A percentile compares a stretch with the other conserved stretches of the same genome.
Conservation (phyloP, 2,797 vertebrate genomes). For the Sebastes vulpes region DNA sequence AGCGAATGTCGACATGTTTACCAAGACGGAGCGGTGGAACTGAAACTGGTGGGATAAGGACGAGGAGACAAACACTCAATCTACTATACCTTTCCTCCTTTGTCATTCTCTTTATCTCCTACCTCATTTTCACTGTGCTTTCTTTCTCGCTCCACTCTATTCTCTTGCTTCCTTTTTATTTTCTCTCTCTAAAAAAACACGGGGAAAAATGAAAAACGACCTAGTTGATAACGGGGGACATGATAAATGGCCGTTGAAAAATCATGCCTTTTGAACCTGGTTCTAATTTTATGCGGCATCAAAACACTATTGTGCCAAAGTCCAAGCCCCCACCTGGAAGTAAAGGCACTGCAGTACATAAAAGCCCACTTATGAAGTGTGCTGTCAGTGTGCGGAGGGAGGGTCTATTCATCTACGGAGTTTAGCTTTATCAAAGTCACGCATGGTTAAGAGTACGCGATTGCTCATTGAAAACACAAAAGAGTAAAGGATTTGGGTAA, state of each 20-base stretch:
- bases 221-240: constrained; percentile 27
- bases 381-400: constrained; percentile 25
- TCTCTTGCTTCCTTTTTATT: neutral
- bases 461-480: constrained; percentile 62
- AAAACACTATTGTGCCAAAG: constrained; percentile 48
- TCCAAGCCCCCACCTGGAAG: constrained; percentile 13
- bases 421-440: constrained; percentile 74
- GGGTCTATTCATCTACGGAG: constrained; percentile 56
- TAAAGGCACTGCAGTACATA: constrained; percentile 23
- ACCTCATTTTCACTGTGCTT: neutral
- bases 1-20: constrained; percentile 28
- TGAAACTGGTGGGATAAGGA: neutral
- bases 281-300: constrained; percentile 57
- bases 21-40: neutral
- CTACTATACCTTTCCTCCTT: neutral
- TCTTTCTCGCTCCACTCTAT: neutral
- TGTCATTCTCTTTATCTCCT: constrained; percentile 10
- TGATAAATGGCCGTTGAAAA: constrained; percentile 51
- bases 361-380: constrained; percentile 49
- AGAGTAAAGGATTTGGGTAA: constrained; percentile 39
- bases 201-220: constrained; percentile 45
- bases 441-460: constrained; percentile 64
- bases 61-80: neutral
- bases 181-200: neutral
- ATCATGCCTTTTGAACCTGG: constrained; percentile 38